Conservation (phyloP, 2,888 invertebrate genomes). For the Drosophila macrothrix region DNA sequence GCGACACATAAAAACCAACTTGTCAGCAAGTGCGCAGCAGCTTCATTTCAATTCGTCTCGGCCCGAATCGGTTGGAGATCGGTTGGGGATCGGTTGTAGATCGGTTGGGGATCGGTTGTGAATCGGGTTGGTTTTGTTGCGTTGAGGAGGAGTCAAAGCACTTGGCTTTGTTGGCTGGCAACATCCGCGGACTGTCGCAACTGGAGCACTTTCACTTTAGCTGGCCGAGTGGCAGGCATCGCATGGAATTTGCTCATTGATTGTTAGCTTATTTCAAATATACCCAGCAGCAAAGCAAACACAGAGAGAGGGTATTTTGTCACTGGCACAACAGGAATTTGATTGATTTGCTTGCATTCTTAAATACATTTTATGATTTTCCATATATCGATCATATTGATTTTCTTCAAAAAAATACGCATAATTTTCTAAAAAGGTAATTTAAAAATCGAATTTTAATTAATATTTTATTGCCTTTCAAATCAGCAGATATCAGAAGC, state of each 20-base stretch:
- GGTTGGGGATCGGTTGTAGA: neutral
- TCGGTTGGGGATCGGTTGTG: conserved; percentile 32
- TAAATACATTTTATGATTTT: neutral
- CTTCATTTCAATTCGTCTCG: conserved; percentile 8
- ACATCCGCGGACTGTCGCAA: conserved; percentile 72
- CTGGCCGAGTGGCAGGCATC: conserved; percentile 47
- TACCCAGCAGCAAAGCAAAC: conserved; percentile 13
- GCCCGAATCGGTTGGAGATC: neutral
- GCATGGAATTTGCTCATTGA: conserved; percentile 73
- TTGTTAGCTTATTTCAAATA: conserved; percentile 43
- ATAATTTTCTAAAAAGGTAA: neutral
- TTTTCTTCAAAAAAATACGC: neutral
- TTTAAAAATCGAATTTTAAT: neutral
- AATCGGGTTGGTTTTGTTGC: conserved; percentile 2
- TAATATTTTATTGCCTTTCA: neutral
- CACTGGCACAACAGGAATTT: no score
- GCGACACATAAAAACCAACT: conserved; percentile 53
- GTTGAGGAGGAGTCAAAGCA: conserved; percentile 76
- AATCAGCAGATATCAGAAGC: neutral
- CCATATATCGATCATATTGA: neutral
- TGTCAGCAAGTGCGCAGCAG: conserved; percentile 76
- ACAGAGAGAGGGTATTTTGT: neutral
- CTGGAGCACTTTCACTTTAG: conserved; percentile 84
- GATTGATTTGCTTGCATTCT: neutral
- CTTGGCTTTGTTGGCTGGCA: conserved; percentile 50